Base-by-base conservation (phyloP, 2,797 vertebrate species). In the Psittacula derbiana region DNA sequence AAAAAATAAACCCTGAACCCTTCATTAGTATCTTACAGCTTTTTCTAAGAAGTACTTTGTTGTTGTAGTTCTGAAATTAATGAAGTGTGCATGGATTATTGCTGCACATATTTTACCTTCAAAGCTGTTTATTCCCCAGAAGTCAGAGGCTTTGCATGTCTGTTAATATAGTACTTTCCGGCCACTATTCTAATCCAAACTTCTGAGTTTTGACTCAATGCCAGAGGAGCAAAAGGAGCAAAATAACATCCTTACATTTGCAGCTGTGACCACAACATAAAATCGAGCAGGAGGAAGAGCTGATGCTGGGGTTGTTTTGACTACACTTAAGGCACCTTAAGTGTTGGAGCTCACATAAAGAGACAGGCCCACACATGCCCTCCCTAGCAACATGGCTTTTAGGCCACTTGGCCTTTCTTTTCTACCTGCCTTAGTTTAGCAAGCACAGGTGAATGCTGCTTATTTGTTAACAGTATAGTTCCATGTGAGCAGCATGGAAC, bases 101-200 rank as follows among this genome's bases (percentile, higher is more conserved):
- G 62, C 50, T 86, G 87, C 76, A 58, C 3, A 1, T 91, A 60
- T 94, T 95, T 92, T 43, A 92, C 82, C 80, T 92, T 96, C 76
- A 95, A 93, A 94, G 94, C 82, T 67, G 43, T 84, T 93, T 93
- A 92, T 93, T 92, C 87, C 70, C 89, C 66, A 84, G 90, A 91
- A 95, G 80, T 95, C 84, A 66, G 52, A 81, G 80, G 83, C 73
- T 92, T 95, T 88, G 76, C 55, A 43, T 44, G 57, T 72, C 76
- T 86, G 40, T 84, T 93, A 65, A 62, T 58, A 61, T 0, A 89
- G 65, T 67, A 86, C 90, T 96, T 96, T 85, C 75, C 69, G 64
- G 40, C 72, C 33, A 52, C 79, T 90, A 93, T 86, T 90, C 75
- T 74, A 53, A 79, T 21, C 92, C 66, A 86, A 81, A 81, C 78